Evolutionary conservation across 2,113 vertebrate species (phyloP), one percentile per base, ranked within the genome.

Genomic region (Amazona guildingii): DNA sequence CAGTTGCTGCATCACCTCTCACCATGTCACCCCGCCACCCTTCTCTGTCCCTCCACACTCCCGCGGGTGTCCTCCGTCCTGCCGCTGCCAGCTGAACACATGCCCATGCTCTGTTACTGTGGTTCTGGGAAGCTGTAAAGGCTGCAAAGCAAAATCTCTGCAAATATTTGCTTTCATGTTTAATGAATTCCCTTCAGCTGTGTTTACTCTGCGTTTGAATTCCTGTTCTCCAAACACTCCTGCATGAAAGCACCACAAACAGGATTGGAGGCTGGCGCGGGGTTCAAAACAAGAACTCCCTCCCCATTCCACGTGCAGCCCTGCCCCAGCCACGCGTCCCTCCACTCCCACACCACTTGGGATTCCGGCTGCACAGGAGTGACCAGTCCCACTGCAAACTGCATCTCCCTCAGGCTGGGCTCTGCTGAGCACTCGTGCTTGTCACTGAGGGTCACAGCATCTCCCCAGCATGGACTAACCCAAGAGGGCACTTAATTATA

Each of bases 401-500:
- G 33, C n/a, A 10, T 4, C 57, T 35, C 23, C 70, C 21, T 24
- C 5, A 7, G 37, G 69, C 66, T 4, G 23, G 67, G 46, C 44
- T 74, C 20, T 44, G 70, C 57, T n/a, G 43, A 75, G 73, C 15
- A 4, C 54, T 70, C 80, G 33, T 16, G 49, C 80, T 61, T 68
- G 43, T 89, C 96, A 55, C 10, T 8, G 44, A 83, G 90, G 96
- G 97, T 94, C 94, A 82, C 77, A 78, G 72, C 88, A 70, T 73
- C 83, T 73, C 74, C 93, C 93, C 92, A 86, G 16, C 54, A 14
- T 1, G 3, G 79, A 43, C 75, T 61, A 84, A 83, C 86, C 88
- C 88, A 86, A 39, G 7, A 92, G 96, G 91, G 92, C 95, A 94
- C 90, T 96, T 92, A 74, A 96, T 97, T 96, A 97, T 5, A 95